Base-by-base conservation (phyloP, 1,140 invertebrate species). In the Radopholus similis region DNA sequence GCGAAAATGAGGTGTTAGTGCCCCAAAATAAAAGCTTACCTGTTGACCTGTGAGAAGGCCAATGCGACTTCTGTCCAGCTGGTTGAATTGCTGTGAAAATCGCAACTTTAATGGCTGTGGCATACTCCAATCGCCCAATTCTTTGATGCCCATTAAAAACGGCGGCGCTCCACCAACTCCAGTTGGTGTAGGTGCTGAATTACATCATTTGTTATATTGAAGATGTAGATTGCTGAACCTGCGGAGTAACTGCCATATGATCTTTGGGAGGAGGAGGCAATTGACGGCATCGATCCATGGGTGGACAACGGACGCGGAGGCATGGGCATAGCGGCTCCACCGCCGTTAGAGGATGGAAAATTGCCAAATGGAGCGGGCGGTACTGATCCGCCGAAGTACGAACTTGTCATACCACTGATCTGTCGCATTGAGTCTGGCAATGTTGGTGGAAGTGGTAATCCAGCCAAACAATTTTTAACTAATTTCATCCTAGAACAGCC, bases 61-160 rank as follows among this genome's bases (percentile, higher is more conserved):
- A 23, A 70, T 32, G 4, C 76, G 71, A 28, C 70, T 71, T 53
- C 68, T 75, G 55, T 80, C 78, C 15, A 80, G 44, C 26, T 78
- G 75, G 54, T 97, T 97, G 83, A 97, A 97, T 4, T 94, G 85
- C 83, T 97, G 93, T 9, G 91, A 95, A 82, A 95, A 96, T 83
- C 93, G 94, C 47, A 95, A 85, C 83, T 93, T 94, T 38, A 89
- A 90, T 62, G 88, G 87, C 78, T 94, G 92, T 8, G 73, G 73
- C 8, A 75, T 57, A 1, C 73, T 63, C 73, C 73, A 75, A 34
- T 75, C 70, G 21, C 64, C 54, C 18, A 69, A 54, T 42, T 78
- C 68, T 30, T 75, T 75, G 26, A 59, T 59, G 0, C 72, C 72
- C 73, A 73, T 73, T 5, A 35, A 37, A 53, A 73, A 73, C 13